Conservation (phyloP, 2,113 vertebrate genomes). For the Galbula dea region DNA sequence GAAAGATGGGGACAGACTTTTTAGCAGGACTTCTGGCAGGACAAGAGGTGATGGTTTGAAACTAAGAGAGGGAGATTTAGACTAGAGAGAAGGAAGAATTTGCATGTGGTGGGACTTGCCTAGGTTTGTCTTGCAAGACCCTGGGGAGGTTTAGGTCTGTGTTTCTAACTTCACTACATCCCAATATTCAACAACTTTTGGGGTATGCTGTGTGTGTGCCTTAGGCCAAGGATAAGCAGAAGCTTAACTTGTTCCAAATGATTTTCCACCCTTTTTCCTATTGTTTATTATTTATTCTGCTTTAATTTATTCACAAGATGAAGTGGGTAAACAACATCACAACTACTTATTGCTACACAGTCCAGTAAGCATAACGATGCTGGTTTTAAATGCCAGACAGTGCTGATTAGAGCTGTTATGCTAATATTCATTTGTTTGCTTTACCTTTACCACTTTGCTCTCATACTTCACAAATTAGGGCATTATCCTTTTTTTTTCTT, state of each 20-base stretch:
- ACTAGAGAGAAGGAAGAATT: no score
- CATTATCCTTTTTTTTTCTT: background rate
- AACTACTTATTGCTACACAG: constrained; percentile 29
- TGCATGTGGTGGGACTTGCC: background rate
- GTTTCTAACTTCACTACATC: background rate
- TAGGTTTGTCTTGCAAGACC: background rate
- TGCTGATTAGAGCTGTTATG: background rate
- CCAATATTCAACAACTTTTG: background rate
- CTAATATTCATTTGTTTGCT: constrained; percentile 23
- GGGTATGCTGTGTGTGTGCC: background rate
- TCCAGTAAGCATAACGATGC: constrained; percentile 47
- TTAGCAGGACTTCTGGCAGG: no score
- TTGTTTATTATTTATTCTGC: constrained; percentile 59
- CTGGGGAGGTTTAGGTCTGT: background rate
- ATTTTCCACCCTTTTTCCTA: constrained; percentile 31
- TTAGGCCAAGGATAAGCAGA: background rate
- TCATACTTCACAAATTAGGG: constrained; percentile 60
- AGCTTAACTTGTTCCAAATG: constrained; percentile 21
- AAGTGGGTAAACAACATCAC: constrained; percentile 57
- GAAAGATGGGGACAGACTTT: no score
- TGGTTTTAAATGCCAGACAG: background rate
- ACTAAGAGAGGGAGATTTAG: no score
- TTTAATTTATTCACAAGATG: constrained; percentile 60
- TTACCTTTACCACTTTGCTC: constrained; percentile 37
- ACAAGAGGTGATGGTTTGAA: no score